Percentiles rank a stretch among this genome's conserved stretches.
These are phyloP conservation scores for Craseonycteris thonglongyai DNA, from an alignment of 2,113 vertebrate species.

Conservation along the genomic window DNA sequence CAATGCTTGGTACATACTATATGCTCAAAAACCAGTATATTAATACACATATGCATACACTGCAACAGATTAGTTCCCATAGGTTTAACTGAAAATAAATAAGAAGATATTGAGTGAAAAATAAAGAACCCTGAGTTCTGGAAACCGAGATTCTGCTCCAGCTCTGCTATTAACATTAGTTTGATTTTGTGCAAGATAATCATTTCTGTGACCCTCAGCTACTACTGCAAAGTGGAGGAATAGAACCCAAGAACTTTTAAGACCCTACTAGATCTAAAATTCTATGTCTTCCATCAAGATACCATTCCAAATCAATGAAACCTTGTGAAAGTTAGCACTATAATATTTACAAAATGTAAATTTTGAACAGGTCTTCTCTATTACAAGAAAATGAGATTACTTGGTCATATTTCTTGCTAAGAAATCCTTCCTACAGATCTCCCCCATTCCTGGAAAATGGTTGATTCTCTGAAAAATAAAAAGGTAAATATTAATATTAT, in stretches of 20 bases:
- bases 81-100: background rate
- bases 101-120: background rate
- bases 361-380: slow-evolving; percentile 40
- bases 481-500: slow-evolving; percentile 78
- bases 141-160: background rate
- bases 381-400: slow-evolving; percentile 83
- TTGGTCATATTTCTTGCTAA: slow-evolving; percentile 99
- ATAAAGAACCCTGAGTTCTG: background rate
- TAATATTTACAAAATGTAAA: background rate
- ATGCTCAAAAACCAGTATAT: background rate
- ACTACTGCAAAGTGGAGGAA: background rate
- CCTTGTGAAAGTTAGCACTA: background rate
- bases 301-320: slow-evolving; percentile 18
- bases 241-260: background rate
- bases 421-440: slow-evolving; percentile 99
- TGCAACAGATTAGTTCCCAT: background rate
- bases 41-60: background rate
- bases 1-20: background rate
- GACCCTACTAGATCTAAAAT: background rate
- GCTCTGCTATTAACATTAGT: background rate
- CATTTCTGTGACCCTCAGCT: background rate
- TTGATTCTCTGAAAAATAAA: slow-evolving; percentile 93
- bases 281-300: background rate
- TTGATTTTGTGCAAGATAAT: background rate
- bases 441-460: slow-evolving; percentile 99